Evolutionary conservation across 2,113 vertebrate species (phyloP).

Genomic region (Arenaria interpres): DNA sequence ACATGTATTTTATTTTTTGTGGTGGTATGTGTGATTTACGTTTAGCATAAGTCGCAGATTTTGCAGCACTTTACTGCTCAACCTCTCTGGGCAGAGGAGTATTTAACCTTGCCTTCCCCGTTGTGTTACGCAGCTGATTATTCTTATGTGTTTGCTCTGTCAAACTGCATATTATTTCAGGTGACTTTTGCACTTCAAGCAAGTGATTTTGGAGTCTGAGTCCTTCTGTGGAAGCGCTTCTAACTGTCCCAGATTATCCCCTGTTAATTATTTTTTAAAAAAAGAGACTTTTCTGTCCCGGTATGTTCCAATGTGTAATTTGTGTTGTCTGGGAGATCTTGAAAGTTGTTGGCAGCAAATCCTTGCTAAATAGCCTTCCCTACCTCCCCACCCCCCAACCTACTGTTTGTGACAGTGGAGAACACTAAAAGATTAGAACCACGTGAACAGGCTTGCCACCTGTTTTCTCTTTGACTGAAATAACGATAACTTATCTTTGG

Average conservation of each 20-base stretch:
- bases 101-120: background rate
- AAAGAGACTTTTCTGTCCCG: background rate
- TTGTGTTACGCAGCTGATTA: background rate
- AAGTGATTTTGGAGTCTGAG: background rate
- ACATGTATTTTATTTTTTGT: rapidly evolving
- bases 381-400: background rate
- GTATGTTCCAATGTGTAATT: background rate
- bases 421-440: background rate
- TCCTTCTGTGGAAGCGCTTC: background rate
- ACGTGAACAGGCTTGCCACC: background rate
- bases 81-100: background rate
- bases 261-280: background rate
- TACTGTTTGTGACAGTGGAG: background rate
- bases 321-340: background rate
- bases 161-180: background rate
- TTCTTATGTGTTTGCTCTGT: background rate
- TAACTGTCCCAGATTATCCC: background rate
- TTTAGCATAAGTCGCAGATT: background rate
- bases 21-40: background rate
- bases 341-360: background rate
- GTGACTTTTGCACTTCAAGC: background rate
- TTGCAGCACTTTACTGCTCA: background rate
- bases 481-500: background rate
- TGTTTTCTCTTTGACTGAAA: background rate
- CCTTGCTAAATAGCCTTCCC: background rate